Base-by-base conservation (phyloP, 2,113 vertebrate genomes). In the Pogonocichla stellata region DNA sequence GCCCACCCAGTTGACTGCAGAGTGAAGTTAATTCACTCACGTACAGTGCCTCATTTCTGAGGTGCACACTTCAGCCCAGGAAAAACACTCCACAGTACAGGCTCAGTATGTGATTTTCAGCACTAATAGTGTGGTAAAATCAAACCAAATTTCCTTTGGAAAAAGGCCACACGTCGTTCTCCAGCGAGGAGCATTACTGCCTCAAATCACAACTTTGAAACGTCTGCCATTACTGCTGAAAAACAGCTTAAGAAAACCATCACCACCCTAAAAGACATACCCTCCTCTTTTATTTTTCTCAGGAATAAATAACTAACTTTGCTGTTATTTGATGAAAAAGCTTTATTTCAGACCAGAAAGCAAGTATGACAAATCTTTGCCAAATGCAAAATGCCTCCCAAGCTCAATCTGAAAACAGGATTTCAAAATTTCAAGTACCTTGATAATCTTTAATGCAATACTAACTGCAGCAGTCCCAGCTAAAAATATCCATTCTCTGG, bases 201-300 rank as follows among this genome's bases (percentile, higher is more conserved):
- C 22, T 56, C 77, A 90, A 93, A 89, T 82, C 91, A 91, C 86
- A 93, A 56, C 75, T 92, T 90, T 48, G 67, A 78, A 96, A 90
- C 36, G 26, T 34, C 47, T 70, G 33, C 38, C 64, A 70, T 73
- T 92, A 77, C 72, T 12, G 12, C 40, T 73, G 70, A 82, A 90
- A 91, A 83, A 70, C 24, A 80, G 67, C 34, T 86, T 65, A 51
- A 78, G 47, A 82, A 90, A 88, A 38, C 14, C 53, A 80, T 11
- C 36, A 79, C 28, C n/a, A 54, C 56, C 69, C 69, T 64, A n/a
- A 61, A 92, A 84, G n/a, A 31, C 19, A 36, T 24, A 51, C 19
- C 29, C 4, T 25, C 40, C 14, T 12, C 14, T 69, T 94, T 65
- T 29, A 8, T 51, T 88, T 86, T 73, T 58, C 47, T 71, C 22